Evolutionary conservation across 2,113 vertebrate genomes (phyloP).

Genomic region (Apteryx owenii): DNA sequence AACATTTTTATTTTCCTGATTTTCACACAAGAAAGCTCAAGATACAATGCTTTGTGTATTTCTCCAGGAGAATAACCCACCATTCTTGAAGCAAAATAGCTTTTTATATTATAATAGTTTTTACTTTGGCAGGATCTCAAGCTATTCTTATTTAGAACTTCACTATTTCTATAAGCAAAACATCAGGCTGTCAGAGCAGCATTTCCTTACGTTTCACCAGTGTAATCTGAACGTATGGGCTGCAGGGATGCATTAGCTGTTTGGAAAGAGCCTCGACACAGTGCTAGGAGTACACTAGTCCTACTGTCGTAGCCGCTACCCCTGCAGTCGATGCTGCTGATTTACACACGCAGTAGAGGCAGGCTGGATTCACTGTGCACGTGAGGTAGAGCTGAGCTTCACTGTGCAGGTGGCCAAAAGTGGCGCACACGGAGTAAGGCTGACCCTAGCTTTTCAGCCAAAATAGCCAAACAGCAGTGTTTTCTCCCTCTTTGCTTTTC

Average conservation of each 20-base stretch:
- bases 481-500: not conserved
- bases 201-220: not conserved
- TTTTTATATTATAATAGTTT: not conserved
- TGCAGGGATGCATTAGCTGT: not conserved
- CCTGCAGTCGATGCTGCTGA: not conserved
- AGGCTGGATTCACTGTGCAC: not conserved
- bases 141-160: not conserved
- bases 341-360: accelerated
- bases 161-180: not conserved
- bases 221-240: not conserved
- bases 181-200: not conserved
- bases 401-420: not conserved
- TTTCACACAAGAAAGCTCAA: not conserved
- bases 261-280: not conserved
- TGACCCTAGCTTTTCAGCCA: not conserved
- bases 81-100: not conserved
- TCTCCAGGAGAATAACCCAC: not conserved
- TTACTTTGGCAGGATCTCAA: not conserved
- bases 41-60: not conserved
- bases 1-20: not conserved
- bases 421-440: accelerated
- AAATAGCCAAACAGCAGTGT: not conserved
- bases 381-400: not conserved
- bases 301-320: accelerated
- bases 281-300: not conserved